A percentile compares a stretch with the other conserved stretches of the same genome.
Conservation (phyloP, 92 coral and sea anemone genomes). For the Paragorgia papillata region DNA sequence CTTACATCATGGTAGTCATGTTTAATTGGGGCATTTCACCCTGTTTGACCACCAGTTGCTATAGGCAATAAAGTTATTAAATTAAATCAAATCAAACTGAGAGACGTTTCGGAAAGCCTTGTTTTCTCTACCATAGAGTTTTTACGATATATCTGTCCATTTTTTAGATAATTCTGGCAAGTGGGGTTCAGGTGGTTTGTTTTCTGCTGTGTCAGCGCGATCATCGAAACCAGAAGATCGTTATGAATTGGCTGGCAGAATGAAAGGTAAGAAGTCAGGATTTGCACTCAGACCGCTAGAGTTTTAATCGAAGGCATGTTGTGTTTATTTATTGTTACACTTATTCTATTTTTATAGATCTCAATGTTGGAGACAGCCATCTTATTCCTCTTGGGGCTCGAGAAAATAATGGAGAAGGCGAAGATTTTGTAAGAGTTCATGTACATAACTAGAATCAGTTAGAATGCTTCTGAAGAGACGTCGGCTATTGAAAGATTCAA, state of each 20-base stretch:
- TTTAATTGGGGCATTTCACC: no score
- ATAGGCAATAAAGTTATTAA: no score
- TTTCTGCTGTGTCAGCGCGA: constrained; percentile 75
- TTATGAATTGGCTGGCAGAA: constrained; percentile 79
- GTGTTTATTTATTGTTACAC: no score
- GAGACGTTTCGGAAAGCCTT: no score
- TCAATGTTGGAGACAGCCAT: constrained; percentile 82
- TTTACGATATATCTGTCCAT: no score
- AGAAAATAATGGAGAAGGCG: constrained; percentile 22
- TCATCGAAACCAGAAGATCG: constrained; percentile 65
- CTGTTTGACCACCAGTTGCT: no score
- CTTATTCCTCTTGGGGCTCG: constrained; percentile 62
- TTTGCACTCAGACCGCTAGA: no score
- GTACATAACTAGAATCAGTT: neutral
- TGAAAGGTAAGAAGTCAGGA: constrained; percentile 68
- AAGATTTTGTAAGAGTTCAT: constrained; percentile 61
- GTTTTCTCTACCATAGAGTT: no score
- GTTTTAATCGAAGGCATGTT: no score
- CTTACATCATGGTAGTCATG: no score
- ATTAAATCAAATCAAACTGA: no score
- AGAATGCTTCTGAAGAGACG: neutral
- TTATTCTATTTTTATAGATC: constrained; percentile 51
- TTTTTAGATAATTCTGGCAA: constrained; percentile 79
- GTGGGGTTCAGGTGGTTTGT: constrained; percentile 92
- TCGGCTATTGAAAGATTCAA: neutral